phyloP scores from a whole-genome alignment of 2,113 vertebrate genomes.

The Sebastes schlegelii region DNA sequence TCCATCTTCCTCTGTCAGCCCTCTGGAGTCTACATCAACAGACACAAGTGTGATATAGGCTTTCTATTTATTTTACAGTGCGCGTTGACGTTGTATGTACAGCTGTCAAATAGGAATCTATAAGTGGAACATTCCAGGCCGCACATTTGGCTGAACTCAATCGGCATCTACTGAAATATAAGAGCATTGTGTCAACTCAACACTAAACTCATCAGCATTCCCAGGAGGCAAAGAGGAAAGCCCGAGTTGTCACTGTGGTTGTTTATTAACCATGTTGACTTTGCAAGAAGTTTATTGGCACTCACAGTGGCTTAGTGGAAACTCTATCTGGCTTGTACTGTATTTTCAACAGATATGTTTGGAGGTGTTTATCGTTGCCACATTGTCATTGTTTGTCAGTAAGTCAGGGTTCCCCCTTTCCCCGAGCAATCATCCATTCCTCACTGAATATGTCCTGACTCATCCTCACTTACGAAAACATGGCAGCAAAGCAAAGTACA shows the following conservation, averaged over 20 bases:
- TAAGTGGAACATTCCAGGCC: background rate
- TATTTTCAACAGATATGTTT: background rate
- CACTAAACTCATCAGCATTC: conserved; percentile 13
- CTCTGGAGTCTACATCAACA: conserved; percentile 6
- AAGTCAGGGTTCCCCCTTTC: conserved; percentile 19
- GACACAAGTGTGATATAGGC: conserved; percentile 1
- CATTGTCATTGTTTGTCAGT: no score
- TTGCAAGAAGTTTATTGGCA: conserved; percentile 16
- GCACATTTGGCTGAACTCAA: background rate
- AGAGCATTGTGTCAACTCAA: conserved; percentile 12
- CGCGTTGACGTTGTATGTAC: background rate
- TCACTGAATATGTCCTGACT: conserved; percentile 17
- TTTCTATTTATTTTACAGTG: conserved; percentile 17
- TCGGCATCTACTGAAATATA: background rate
- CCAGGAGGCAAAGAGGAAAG: background rate
- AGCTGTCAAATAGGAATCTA: conserved; percentile 45
- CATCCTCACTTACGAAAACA: conserved; percentile 31
- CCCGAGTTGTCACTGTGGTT: conserved; percentile 22
- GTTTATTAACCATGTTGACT: conserved; percentile 58
- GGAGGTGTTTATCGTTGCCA: background rate
- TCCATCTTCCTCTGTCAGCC: conserved; percentile 32
- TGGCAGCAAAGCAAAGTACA: background rate
- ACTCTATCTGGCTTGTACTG: background rate
- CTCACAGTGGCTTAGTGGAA: background rate
- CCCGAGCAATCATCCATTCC: background rate